Base-by-base conservation (phyloP, 2,888 invertebrate species). In the Scaptodrosophila latifasciaeformis region DNA sequence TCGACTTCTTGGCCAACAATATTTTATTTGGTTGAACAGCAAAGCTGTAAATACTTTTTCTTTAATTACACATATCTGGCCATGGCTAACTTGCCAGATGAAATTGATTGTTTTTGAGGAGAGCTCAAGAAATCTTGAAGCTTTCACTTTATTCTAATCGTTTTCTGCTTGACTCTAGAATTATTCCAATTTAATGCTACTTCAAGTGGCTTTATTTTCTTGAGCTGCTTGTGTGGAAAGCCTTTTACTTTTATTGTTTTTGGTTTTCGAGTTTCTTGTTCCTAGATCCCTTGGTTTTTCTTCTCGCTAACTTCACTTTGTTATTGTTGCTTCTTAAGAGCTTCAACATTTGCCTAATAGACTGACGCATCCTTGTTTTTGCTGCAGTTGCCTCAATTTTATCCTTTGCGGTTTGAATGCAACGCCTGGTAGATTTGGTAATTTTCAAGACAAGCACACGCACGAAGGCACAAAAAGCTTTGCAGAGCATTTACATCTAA, bases 261-360 rank as follows among this genome's bases (percentile, higher is more conserved):
- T 49, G 46, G 12, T n/a, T 29, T 4, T 31, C 5, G 44, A 27
- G 40, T n/a, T n/a, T n/a, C n/a, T n/a, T n/a, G n/a, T n/a, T n/a
- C n/a, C n/a, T n/a, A n/a, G n/a, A n/a, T n/a, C n/a, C n/a, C n/a
- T n/a, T n/a, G n/a, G n/a, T n/a, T n/a, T n/a, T n/a, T n/a, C n/a
- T n/a, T n/a, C n/a, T n/a, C n/a, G n/a, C n/a, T n/a, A n/a, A 13
- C 34, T 34, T 7, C 34, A 15, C 12, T 18, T 39, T 37, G 39
- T 49, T 49, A 15, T 21, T 18, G 44, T 54, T 61, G 50, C 31
- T 52, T 62, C 59, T 64, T 60, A 55, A 56, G 54, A 35, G 56
- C 47, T 43, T 39, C 19, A 43, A 43, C 54, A 59, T 60, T 60
- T 59, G 53, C 52, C 52, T 58, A 62, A 65, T 55, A 59, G 60